These are phyloP conservation scores for Epinephelus awoara DNA, from an alignment of 2,797 vertebrate species.

Conservation along the genomic window DNA sequence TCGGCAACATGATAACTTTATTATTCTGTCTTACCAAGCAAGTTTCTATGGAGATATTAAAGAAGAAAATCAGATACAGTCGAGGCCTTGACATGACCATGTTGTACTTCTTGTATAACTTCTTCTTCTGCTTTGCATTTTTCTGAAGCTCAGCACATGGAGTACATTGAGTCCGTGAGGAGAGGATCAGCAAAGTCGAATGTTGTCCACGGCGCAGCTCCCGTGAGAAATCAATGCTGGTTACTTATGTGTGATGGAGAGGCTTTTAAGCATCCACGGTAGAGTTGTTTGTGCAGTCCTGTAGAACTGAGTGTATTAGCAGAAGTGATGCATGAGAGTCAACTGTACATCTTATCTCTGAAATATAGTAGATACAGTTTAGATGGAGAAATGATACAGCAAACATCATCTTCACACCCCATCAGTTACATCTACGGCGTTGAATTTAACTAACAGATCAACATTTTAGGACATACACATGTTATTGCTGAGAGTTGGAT, in stretches of 20 bases:
- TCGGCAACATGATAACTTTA: constrained; percentile 37
- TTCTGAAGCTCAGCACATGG: neutral
- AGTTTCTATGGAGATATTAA: constrained; percentile 13
- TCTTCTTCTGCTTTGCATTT: constrained; percentile 25
- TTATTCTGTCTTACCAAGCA: constrained; percentile 22
- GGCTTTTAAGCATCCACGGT: constrained; percentile 44
- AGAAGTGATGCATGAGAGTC: constrained; percentile 3
- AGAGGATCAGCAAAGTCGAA: constrained; percentile 28
- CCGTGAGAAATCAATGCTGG: constrained; percentile 51
- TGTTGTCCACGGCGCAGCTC: constrained; percentile 24
- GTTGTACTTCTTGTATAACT: neutral
- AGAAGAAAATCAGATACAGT: neutral
- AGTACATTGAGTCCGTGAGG: constrained; percentile 15
- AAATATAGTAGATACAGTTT: neutral
- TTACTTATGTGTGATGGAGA: constrained; percentile 54
- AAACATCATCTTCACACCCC: neutral
- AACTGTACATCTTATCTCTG: neutral
- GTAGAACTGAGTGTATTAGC: constrained; percentile 1
- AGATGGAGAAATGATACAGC: neutral
- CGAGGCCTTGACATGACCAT: neutral
- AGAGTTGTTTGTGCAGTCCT: constrained; percentile 24
- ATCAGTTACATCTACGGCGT: neutral
- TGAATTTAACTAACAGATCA: too few species aligned
- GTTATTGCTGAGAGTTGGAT: neutral
- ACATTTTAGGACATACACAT: too few species aligned